A percentile compares a stretch with the other conserved stretches of the same genome.
These are phyloP conservation scores for Passer domesticus DNA, from an alignment of 2,113 vertebrate genomes.

Conservation along the genomic window DNA sequence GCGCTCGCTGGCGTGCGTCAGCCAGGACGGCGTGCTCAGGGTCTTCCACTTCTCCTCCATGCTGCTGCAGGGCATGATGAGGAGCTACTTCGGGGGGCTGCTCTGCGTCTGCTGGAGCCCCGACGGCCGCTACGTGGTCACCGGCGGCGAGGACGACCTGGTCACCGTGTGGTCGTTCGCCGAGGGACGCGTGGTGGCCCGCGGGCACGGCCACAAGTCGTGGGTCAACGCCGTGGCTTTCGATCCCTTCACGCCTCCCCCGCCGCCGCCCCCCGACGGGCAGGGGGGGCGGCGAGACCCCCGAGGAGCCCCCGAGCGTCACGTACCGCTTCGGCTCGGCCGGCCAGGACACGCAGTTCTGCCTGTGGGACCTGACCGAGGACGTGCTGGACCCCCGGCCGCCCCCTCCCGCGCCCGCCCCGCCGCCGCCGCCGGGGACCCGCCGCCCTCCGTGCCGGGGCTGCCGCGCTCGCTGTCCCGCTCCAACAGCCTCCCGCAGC, in stretches of 20 bases:
- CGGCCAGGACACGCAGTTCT: constrained; percentile 93
- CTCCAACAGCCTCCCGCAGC: no score
- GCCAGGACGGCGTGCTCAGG: constrained; percentile 88
- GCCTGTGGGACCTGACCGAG: constrained; percentile 51
- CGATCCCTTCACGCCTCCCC: constrained; percentile 77
- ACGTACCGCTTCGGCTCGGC: constrained; percentile 91
- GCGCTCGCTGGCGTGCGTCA: constrained; percentile 88
- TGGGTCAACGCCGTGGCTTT: constrained; percentile 95
- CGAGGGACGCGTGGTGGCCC: constrained; percentile 86
- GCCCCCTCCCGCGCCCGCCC: no score
- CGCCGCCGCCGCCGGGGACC: no score
- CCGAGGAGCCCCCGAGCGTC: constrained; percentile 39
- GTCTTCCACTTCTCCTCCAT: constrained; percentile 93
- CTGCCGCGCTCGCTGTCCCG: no score
- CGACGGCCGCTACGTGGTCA: constrained; percentile 88
- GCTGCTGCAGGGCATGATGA: constrained; percentile 91
- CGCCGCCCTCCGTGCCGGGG: no score
- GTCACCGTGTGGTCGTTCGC: constrained; percentile 93
- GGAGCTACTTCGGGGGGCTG: constrained; percentile 91
- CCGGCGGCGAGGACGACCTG: constrained; percentile 88
- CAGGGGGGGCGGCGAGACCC: accelerated
- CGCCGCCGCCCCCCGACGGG: no score
- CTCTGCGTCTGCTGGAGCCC: constrained; percentile 95
- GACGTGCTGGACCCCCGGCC: no score
- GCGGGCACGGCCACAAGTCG: constrained; percentile 91